Evolutionary conservation across 2,888 invertebrate genomes (phyloP).

Genomic region (Heliconius cydno): DNA sequence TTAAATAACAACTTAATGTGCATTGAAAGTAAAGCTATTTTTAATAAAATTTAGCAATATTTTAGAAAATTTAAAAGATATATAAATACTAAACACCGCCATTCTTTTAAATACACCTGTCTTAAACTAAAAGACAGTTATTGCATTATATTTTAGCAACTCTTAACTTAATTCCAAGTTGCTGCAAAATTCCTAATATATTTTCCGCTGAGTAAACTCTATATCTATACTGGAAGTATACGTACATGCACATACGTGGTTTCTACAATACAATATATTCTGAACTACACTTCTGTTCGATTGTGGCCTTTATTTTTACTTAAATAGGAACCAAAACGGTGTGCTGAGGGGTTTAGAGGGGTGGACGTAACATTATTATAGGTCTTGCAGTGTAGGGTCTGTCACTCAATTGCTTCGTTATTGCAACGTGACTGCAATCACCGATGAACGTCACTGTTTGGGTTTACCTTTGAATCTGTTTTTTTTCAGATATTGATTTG

Average conservation of each 20-base stretch:
- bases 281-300: slow-evolving; percentile 21
- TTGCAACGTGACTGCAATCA: slow-evolving; percentile 74
- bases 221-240: slow-evolving; percentile 25
- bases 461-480: slow-evolving; percentile 44
- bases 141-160: slow-evolving; percentile 10
- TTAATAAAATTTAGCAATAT: not conserved
- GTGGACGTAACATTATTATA: slow-evolving; percentile 61
- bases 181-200: slow-evolving; percentile 28
- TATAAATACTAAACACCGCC: not conserved
- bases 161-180: slow-evolving; percentile 25
- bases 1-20: not conserved
- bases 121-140: slow-evolving; percentile 17
- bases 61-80: not conserved
- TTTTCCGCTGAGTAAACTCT: slow-evolving; percentile 35
- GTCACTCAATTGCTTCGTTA: slow-evolving; percentile 77
- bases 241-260: slow-evolving; percentile 16
- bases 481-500: slow-evolving; percentile 46
- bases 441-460: slow-evolving; percentile 50
- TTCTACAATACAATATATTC: slow-evolving; percentile 46
- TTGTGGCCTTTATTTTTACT: slow-evolving; percentile 26
- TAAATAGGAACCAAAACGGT: slow-evolving; percentile 23
- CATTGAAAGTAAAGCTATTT: not conserved
- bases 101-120: not conserved
- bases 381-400: slow-evolving; percentile 65
- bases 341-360: slow-evolving; percentile 33